A percentile compares a stretch with the other conserved stretches of the same genome.
phyloP scores from a whole-genome alignment of 2,888 invertebrate genomes.

The Cheilosia pagana region DNA sequence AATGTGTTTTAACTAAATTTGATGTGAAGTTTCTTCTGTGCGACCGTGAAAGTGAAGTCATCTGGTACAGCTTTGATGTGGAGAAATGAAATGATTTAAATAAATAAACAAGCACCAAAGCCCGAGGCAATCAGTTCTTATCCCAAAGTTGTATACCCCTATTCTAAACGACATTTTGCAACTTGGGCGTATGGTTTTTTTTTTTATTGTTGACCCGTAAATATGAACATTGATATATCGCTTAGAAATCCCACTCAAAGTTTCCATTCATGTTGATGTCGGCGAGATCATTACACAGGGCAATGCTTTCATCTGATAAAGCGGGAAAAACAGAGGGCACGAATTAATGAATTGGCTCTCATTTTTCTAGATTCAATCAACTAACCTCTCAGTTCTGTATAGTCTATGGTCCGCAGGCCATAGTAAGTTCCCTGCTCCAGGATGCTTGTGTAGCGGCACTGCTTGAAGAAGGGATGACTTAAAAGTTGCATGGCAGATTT shows the following conservation, averaged over 20 bases:
- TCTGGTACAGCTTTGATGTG: neutral
- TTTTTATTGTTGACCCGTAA: neutral
- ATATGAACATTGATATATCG: neutral
- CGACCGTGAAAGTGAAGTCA: neutral
- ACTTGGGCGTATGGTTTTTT: no score
- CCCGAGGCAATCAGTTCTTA: no score
- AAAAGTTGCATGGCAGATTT: constrained; percentile 89
- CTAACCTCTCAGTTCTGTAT: constrained; percentile 78
- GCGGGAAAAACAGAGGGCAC: neutral
- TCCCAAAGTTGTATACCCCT: no score
- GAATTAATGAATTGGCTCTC: neutral
- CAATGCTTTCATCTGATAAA: constrained; percentile 78
- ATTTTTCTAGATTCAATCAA: neutral
- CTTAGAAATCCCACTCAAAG: constrained; percentile 78
- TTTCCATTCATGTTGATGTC: constrained; percentile 78
- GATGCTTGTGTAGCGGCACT: constrained; percentile 82
- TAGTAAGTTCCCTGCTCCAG: constrained; percentile 80
- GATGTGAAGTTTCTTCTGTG: constrained; percentile 5
- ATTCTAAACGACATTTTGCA: no score
- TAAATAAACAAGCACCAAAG: constrained; percentile 11
- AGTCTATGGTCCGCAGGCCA: constrained; percentile 79
- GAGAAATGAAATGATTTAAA: constrained; percentile 14
- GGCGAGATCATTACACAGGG: constrained; percentile 77
- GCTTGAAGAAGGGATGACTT: constrained; percentile 91
- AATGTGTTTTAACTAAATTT: constrained; percentile 50